Evolutionary conservation across 1,140 invertebrate genomes (phyloP).

Genomic region (Helicorthomorpha holstii): DNA sequence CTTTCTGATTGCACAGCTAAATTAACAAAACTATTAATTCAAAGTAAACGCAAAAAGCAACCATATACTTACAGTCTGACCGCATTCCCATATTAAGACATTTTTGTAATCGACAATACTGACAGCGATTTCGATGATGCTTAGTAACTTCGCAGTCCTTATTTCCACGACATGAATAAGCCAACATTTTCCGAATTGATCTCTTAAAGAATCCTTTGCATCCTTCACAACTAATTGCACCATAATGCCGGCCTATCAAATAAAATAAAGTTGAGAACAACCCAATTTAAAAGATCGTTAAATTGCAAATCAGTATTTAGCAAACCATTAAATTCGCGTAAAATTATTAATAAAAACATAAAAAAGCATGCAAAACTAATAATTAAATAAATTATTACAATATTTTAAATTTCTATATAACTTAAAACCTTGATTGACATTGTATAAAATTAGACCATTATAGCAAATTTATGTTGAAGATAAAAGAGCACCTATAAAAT

Average conservation of each 20-base stretch:
- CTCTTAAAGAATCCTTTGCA: conserved; percentile 87
- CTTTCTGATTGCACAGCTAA: conserved; percentile 39
- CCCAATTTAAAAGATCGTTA: neutral
- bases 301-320: neutral
- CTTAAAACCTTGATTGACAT: no score
- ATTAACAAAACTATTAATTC: conserved; percentile 8
- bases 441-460: no score
- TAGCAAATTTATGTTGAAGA: no score
- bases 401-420: no score
- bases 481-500: no score
- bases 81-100: conserved; percentile 93
- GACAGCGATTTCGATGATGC: conserved; percentile 89
- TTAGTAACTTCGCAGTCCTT: conserved; percentile 96
- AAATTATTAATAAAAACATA: no score
- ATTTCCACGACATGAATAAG: conserved; percentile 83
- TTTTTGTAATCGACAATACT: conserved; percentile 94
- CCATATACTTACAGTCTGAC: conserved; percentile 75
- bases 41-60: neutral
- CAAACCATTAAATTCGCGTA: no score
- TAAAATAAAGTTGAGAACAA: neutral
- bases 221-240: conserved; percentile 82
- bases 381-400: no score
- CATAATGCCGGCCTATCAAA: conserved; percentile 66
- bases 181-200: conserved; percentile 82
- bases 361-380: no score